phyloP scores from a whole-genome alignment of 2,888 invertebrate genomes.

The Dromius quadrimaculatus region DNA sequence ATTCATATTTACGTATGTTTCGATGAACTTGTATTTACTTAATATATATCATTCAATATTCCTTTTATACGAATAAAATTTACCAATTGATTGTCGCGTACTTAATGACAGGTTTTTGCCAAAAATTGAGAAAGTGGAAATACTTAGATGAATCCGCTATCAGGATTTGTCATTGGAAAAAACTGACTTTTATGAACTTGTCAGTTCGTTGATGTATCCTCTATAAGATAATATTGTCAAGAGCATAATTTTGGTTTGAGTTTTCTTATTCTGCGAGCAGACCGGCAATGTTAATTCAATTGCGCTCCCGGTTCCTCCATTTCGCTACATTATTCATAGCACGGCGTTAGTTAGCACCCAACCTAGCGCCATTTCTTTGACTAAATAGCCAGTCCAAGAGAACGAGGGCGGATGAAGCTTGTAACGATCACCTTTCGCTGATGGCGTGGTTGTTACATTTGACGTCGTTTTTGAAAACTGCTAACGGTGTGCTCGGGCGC shows the following conservation, averaged over 20 bases:
- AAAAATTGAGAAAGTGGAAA: no score
- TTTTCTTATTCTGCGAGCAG: no score
- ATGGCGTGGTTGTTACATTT: not conserved
- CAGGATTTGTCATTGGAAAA: no score
- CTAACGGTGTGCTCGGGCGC: no score
- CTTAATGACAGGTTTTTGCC: no score
- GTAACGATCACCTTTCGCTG: conserved; percentile 6
- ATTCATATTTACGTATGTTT: conserved; percentile 28
- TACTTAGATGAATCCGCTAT: no score
- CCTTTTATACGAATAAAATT: not conserved
- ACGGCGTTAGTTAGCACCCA: conserved; percentile 40
- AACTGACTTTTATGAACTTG: no score
- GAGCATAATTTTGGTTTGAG: no score
- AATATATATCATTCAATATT: conserved; percentile 36
- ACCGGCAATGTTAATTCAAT: conserved; percentile 38
- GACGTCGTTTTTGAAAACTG: not conserved
- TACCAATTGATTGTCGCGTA: conserved; percentile 31
- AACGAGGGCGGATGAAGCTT: no score
- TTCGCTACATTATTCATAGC: conserved; percentile 42
- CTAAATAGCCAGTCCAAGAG: conserved; percentile 23
- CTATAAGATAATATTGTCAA: no score
- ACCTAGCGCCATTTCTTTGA: conserved; percentile 11
- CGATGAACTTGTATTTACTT: conserved; percentile 30
- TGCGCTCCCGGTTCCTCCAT: not conserved
- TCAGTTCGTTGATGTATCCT: no score